phyloP scores from a whole-genome alignment of 2,797 vertebrate species.

The Eremophila alpestris region DNA sequence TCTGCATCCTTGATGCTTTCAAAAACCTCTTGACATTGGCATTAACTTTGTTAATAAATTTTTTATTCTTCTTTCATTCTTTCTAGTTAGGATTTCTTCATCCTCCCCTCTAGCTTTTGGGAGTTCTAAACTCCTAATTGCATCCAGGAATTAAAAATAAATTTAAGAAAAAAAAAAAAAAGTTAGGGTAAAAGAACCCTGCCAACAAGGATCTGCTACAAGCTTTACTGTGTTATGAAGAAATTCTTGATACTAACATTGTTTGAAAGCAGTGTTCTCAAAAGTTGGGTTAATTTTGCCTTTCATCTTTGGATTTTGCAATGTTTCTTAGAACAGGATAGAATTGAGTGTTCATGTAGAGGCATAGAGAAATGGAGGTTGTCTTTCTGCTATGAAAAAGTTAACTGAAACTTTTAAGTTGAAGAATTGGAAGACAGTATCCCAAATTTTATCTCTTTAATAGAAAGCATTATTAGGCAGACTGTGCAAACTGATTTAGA shows the following conservation, averaged over 20 bases:
- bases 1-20: neutral
- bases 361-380: neutral
- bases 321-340: neutral
- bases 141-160: neutral
- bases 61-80: neutral
- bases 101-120: fast-evolving
- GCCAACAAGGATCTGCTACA: neutral
- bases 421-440: neutral
- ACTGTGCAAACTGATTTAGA: neutral
- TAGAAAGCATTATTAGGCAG: neutral
- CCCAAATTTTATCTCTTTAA: neutral
- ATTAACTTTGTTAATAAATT: neutral
- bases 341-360: neutral
- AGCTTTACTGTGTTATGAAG: neutral
- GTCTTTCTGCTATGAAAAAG: neutral
- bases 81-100: neutral
- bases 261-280: neutral
- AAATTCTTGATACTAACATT: neutral
- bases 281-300: neutral
- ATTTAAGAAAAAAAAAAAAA: neutral
- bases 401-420: neutral
- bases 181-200: neutral
- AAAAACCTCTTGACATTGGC: neutral
- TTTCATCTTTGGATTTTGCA: neutral
- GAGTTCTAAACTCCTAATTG: neutral